These are phyloP conservation scores for Drosophila nikananu DNA, from an alignment of 1,140 invertebrate species.

Conservation along the genomic window DNA sequence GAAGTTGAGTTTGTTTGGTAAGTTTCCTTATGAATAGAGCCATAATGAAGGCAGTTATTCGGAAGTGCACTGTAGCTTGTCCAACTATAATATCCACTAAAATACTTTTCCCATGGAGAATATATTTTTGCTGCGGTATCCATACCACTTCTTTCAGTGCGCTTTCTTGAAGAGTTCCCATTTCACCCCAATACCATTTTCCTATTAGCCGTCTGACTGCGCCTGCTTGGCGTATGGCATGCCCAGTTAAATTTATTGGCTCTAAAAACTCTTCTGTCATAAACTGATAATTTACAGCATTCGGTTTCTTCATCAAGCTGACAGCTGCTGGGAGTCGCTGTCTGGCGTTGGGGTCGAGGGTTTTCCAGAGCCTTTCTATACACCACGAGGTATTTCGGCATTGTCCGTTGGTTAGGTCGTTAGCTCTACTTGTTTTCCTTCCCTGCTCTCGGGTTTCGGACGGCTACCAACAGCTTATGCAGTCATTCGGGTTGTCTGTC, in stretches of 20 bases:
- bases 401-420: conserved; percentile 47
- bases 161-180: conserved; percentile 17
- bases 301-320: conserved; percentile 69
- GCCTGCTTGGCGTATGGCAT: conserved; percentile 23
- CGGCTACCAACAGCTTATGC: conserved; percentile 9
- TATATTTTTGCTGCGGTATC: neutral
- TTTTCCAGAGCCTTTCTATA: conserved; percentile 17
- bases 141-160: conserved; percentile 15
- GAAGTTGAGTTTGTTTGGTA: conserved; percentile 59
- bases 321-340: conserved; percentile 48
- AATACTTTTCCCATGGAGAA: too few relatives aligned
- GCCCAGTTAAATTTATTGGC: conserved; percentile 70
- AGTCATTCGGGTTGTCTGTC: conserved; percentile 48
- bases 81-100: neutral
- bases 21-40: conserved; percentile 62
- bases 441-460: conserved; percentile 33
- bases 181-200: conserved; percentile 25
- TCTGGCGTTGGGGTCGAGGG: conserved; percentile 27
- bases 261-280: conserved; percentile 79
- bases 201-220: conserved; percentile 14
- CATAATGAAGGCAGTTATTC: conserved; percentile 56
- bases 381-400: conserved; percentile 35
- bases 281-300: conserved; percentile 82
- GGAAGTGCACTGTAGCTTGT: conserved; percentile 36
- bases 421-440: conserved; percentile 46